These are phyloP conservation scores for Microctonus hyperodae DNA, from an alignment of 2,888 invertebrate genomes.

Conservation along the genomic window DNA sequence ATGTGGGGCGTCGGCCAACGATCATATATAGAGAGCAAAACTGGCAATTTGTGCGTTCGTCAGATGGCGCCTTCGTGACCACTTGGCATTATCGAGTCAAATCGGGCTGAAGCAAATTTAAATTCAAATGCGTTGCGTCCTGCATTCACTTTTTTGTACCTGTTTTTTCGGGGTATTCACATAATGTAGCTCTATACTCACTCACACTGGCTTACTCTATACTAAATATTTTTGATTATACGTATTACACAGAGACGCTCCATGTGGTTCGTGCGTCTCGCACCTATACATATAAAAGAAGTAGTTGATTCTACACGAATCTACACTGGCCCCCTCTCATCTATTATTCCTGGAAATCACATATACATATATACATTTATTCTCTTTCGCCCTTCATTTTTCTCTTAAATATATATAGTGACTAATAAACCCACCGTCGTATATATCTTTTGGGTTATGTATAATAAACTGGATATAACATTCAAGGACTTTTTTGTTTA, in stretches of 20 bases:
- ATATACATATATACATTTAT: conserved; percentile 16
- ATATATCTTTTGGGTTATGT: conserved; percentile 18
- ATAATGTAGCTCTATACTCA: conserved; percentile 1
- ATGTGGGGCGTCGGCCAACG: conserved; percentile 15
- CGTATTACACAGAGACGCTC: conserved; percentile 54
- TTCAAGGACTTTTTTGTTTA: conserved; percentile 3
- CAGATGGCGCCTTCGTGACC: conserved; percentile 62
- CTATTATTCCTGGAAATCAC: conserved; percentile 52
- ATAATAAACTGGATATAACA: background rate
- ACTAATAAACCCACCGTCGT: conserved; percentile 28
- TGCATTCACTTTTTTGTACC: conserved; percentile 17
- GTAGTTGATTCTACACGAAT: conserved; percentile 26
- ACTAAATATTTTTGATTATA: conserved; percentile 56
- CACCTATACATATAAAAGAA: conserved; percentile 13
- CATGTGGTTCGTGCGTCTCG: conserved; percentile 24
- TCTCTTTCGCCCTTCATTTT: conserved; percentile 22
- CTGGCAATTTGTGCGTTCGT: conserved; percentile 57
- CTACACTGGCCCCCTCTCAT: conserved; percentile 37
- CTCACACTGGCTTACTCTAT: conserved; percentile 43
- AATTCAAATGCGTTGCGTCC: conserved; percentile 54
- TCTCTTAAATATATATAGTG: conserved; percentile 20
- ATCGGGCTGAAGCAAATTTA: conserved; percentile 50
- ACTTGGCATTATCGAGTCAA: conserved; percentile 50
- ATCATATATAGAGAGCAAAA: conserved; percentile 18
- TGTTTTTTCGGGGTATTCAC: conserved; percentile 8